A percentile compares a stretch with the other conserved stretches of the same genome.
These are phyloP conservation scores for Littorina saxatilis DNA, from an alignment of 1,140 invertebrate genomes.

Conservation along the genomic window DNA sequence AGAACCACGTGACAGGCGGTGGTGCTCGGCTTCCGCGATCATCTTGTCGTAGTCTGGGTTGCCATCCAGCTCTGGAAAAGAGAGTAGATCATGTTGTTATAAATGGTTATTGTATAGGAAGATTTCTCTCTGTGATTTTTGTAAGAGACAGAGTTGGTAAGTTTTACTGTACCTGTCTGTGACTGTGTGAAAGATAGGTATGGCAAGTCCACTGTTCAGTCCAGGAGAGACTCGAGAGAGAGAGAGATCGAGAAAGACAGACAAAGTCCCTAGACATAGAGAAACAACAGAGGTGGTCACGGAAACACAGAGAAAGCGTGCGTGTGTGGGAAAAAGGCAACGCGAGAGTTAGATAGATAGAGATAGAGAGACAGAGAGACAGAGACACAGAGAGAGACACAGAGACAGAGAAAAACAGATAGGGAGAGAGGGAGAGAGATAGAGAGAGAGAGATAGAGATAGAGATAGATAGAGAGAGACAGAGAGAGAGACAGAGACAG, in stretches of 20 bases:
- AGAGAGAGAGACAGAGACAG: not conserved
- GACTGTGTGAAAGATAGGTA: not conserved
- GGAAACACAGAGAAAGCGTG: too few relatives aligned
- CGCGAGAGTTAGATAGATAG: too few relatives aligned
- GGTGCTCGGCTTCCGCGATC: constrained; percentile 66
- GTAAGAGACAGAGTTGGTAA: too few relatives aligned
- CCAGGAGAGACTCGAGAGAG: too few relatives aligned
- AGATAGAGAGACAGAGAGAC: too few relatives aligned
- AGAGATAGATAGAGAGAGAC: not conserved
- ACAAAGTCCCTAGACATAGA: not conserved
- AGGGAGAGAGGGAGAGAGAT: not conserved
- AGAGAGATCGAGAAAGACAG: too few relatives aligned
- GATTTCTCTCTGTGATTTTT: too few relatives aligned
- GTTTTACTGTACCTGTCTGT: not conserved
- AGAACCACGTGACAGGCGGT: constrained; percentile 45
- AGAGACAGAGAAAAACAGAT: not conserved
- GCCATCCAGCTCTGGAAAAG: constrained; percentile 68
- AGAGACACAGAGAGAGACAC: too few relatives aligned
- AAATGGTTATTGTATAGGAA: too few relatives aligned
- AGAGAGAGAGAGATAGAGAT: not conserved
- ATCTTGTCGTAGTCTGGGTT: constrained; percentile 69
- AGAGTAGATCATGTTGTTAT: too few relatives aligned
- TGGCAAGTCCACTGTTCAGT: not conserved
- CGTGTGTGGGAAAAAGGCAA: too few relatives aligned
- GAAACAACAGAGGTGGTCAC: too few relatives aligned